Evolutionary conservation across 2,888 invertebrate species (phyloP), one percentile per base, ranked within the genome.

Genomic region (Chrysolina americana): DNA sequence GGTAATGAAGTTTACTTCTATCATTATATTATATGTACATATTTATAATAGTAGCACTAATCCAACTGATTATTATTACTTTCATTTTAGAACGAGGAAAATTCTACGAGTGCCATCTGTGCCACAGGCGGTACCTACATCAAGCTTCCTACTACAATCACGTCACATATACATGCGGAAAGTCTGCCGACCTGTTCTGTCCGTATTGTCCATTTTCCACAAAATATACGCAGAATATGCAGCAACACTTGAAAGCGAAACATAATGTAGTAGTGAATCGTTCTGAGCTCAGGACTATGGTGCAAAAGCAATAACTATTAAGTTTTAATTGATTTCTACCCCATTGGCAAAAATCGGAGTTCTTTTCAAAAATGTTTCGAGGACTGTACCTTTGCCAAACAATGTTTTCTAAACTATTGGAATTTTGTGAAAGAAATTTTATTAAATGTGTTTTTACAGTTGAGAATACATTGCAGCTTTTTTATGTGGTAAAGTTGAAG

Each of bases 151-250:
- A 83, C 28, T 79, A 78, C 19, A 81, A 82, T 36, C 85, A 85
- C 72, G 75, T 87, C 36, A 84, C 83, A 72, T 84, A 88, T 44
- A 88, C 88, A 70, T 89, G 89, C 74, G 89, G 88, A 47, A 87
- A 88, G 77, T 83, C 83, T 4, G 86, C 88, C 4, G 59, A 70
- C 21, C 70, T 70, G 2, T 41, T 70, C 15, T 74, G 74, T 28
- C 59, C 65, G 1, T 66, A 66, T 47, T 74, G 74, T 28, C 62
- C 50, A 8, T 68, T 68, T 44, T 68, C 68, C 15, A 77, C 81
- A 19, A 82, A 82, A 73, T 76, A 81, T 48, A 73, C 74, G 5
- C 80, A 81, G 70, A 81, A 78, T 10, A 75, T 82, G 72, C 81
- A 78, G 41, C 76, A 78, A 28, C 81, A 81, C 69, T 50, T 79